Evolutionary conservation across 2,797 vertebrate species (phyloP).

Genomic region (Mormyrus hasselquistii): DNA sequence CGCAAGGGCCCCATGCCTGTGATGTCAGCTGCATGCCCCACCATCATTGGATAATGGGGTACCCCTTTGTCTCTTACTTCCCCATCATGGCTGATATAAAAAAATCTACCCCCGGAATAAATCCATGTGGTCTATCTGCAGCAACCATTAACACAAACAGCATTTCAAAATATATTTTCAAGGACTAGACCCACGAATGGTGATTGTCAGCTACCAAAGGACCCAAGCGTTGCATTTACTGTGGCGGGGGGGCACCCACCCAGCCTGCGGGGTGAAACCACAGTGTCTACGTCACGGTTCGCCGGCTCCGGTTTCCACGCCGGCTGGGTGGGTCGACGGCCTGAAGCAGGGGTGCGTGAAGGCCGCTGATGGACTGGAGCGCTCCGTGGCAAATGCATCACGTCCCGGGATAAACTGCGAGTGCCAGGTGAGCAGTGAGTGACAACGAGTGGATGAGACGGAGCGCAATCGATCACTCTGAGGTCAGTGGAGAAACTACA

Average conservation of each 20-base stretch:
- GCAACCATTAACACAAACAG: neutral
- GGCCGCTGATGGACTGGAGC: neutral
- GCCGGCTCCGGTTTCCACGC: neutral
- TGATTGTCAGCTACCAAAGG: neutral
- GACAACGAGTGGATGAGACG: neutral
- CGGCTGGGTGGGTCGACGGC: neutral
- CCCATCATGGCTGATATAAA: constrained; percentile 31
- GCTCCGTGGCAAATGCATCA: neutral
- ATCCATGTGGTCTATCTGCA: constrained; percentile 36
- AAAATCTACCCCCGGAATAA: constrained; percentile 23
- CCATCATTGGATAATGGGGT: neutral
- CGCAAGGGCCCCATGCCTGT: neutral
- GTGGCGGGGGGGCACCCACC: neutral
- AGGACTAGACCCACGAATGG: constrained; percentile 40
- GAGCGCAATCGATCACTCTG: neutral
- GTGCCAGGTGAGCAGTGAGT: neutral
- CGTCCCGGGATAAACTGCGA: neutral
- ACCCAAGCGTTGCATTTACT: neutral
- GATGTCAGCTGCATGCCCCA: neutral
- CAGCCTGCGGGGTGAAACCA: neutral
- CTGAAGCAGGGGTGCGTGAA: neutral
- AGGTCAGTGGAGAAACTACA: neutral
- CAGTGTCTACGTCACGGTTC: neutral
- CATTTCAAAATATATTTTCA: constrained; percentile 47
- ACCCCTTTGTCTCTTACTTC: constrained; percentile 21